Evolutionary conservation across 1,140 invertebrate species (phyloP).

Genomic region (Drosophila funebris): DNA sequence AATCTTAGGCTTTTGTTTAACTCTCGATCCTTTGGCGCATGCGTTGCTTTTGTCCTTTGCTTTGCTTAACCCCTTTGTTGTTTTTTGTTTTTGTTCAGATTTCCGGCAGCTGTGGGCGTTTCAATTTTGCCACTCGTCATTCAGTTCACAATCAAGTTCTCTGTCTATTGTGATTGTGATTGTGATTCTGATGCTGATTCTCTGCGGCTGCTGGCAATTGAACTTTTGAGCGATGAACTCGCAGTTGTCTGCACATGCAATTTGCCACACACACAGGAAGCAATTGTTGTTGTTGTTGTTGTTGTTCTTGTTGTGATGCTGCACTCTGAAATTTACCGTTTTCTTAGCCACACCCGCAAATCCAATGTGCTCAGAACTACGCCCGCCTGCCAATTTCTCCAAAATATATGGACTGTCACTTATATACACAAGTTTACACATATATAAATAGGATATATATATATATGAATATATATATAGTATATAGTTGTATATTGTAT

Average conservation of each 20-base stretch:
- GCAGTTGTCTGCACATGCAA: slow-evolving; percentile 65
- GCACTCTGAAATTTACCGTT: slow-evolving; percentile 57
- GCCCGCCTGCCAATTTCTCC: neutral
- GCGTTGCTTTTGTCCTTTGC: slow-evolving; percentile 15
- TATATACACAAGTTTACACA: neutral
- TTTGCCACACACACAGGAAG: slow-evolving; percentile 42
- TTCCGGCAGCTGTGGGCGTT: slow-evolving; percentile 83
- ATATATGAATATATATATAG: slow-evolving; percentile 2
- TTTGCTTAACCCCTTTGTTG: slow-evolving; percentile 39
- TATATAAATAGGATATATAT: neutral
- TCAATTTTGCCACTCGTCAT: slow-evolving; percentile 56
- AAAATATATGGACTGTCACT: slow-evolving; percentile 62
- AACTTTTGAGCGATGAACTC: slow-evolving; percentile 43
- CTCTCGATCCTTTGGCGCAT: slow-evolving; percentile 43
- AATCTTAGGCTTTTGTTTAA: slow-evolving; percentile 52
- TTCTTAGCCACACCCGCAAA: slow-evolving; percentile 32
- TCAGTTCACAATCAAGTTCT: neutral
- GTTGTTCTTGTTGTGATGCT: slow-evolving; percentile 15
- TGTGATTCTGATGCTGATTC: slow-evolving; percentile 42
- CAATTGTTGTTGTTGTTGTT: slow-evolving; percentile 21
- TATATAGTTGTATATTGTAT: slow-evolving; percentile 11
- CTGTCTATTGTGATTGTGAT: neutral
- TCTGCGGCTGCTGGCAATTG: slow-evolving; percentile 42
- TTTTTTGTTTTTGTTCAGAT: slow-evolving; percentile 19
- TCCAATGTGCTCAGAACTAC: too few relatives aligned